These are phyloP conservation scores for Hydrotaea cyrtoneurina DNA, from an alignment of 2,888 invertebrate genomes.

Conservation along the genomic window DNA sequence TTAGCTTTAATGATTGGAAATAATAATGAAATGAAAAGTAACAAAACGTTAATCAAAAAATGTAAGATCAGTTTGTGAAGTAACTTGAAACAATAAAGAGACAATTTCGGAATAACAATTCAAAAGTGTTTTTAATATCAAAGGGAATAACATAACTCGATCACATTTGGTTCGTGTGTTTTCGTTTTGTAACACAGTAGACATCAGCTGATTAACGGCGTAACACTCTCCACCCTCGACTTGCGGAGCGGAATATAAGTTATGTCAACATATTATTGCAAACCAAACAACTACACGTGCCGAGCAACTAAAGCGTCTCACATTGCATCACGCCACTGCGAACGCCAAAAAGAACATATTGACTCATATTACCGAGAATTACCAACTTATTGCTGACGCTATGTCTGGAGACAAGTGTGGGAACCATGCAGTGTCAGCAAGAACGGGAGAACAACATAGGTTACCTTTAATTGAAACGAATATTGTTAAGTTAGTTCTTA, in stretches of 20 bases:
- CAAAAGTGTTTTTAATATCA: no score
- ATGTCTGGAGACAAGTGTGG: not conserved
- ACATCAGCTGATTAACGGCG: no score
- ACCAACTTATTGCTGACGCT: constrained; percentile 8
- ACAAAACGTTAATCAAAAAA: no score
- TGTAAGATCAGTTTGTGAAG: no score
- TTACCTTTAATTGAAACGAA: not conserved
- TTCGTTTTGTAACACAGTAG: no score
- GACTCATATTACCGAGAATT: not conserved
- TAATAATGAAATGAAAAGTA: no score
- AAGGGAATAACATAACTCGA: no score
- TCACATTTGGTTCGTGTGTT: no score
- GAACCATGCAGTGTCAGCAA: not conserved
- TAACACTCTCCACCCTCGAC: no score
- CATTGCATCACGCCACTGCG: constrained; percentile 2
- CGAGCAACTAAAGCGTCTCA: not conserved
- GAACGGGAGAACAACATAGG: not conserved
- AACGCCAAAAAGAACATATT: constrained; percentile 7
- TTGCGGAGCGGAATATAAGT: not conserved
- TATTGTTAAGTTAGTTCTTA: not conserved
- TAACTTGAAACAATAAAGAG: no score
- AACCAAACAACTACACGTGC: constrained; percentile 3
- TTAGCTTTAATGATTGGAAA: no score
- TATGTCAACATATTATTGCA: not conserved
- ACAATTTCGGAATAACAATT: no score